Conservation (phyloP, 2,888 invertebrate species). For the Busseola fusca region DNA sequence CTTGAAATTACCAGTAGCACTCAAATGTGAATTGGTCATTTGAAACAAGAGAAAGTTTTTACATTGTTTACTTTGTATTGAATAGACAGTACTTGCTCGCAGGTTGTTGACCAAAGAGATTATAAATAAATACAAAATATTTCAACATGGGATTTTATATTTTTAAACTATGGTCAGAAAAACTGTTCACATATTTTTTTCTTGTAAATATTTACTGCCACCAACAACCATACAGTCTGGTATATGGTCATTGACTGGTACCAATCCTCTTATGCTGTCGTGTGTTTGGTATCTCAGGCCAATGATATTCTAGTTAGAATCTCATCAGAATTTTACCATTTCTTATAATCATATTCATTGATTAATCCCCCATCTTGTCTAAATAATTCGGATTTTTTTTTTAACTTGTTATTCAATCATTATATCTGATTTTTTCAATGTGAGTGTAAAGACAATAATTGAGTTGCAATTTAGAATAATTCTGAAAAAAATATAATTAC, state of each 20-base stretch:
- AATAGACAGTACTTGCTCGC: slow-evolving; percentile 9
- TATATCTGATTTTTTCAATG: slow-evolving; percentile 2
- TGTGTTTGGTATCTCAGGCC: neutral
- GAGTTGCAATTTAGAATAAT: slow-evolving; percentile 2
- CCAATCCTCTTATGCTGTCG: neutral
- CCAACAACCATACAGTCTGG: too few species aligned
- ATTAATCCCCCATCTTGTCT: slow-evolving; percentile 33
- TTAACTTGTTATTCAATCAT: slow-evolving; percentile 22
- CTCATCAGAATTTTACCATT: slow-evolving; percentile 1
- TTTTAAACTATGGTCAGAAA: neutral
- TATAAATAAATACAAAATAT: neutral
- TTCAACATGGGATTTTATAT: neutral
- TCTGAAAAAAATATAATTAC: neutral
- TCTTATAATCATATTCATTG: slow-evolving; percentile 13
- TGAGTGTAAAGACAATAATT: slow-evolving; percentile 16
- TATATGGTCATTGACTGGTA: too few species aligned
- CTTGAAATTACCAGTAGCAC: slow-evolving; percentile 17
- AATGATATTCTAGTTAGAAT: slow-evolving; percentile 6
- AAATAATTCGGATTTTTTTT: slow-evolving; percentile 11
- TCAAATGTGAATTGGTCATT: neutral
- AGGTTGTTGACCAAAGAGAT: slow-evolving; percentile 10
- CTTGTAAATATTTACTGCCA: neutral
- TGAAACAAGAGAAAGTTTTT: slow-evolving; percentile 67
- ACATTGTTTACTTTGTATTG: slow-evolving; percentile 60
- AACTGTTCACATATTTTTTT: slow-evolving; percentile 9